A percentile compares a stretch with the other conserved stretches of the same genome.
phyloP scores from a whole-genome alignment of 2,888 invertebrate species.

The Ypsolopha sequella region DNA sequence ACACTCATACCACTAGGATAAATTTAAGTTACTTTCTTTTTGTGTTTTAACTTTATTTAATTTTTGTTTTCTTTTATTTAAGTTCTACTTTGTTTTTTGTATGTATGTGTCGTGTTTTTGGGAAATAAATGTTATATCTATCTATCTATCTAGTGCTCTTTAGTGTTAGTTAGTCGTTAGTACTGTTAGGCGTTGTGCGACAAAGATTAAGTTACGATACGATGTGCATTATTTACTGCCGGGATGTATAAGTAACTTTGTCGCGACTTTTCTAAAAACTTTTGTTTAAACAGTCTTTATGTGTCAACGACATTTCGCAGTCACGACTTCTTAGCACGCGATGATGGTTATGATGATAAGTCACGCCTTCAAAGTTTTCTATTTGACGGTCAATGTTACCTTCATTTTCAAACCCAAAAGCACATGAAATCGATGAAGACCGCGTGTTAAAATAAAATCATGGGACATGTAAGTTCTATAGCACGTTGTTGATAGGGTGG shows the following conservation, averaged over 20 bases:
- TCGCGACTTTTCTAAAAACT: not conserved
- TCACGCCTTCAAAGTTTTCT: too few species aligned
- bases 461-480: constrained; percentile 46
- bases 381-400: not conserved
- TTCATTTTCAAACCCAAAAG: not conserved
- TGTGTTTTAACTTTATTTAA: too few species aligned
- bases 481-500: constrained; percentile 49
- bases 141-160: too few species aligned
- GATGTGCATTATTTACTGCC: too few species aligned
- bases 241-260: not conserved
- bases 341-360: not conserved
- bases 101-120: too few species aligned
- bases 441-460: constrained; percentile 57
- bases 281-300: not conserved
- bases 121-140: too few species aligned
- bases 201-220: not conserved
- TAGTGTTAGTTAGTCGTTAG: not conserved
- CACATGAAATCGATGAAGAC: constrained; percentile 32
- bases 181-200: not conserved
- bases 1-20: too few species aligned
- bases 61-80: too few species aligned
- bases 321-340: too few species aligned
- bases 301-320: too few species aligned
- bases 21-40: too few species aligned
- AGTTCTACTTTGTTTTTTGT: too few species aligned